Base-by-base conservation (phyloP, 2,113 vertebrate species). In the Deroptyus accipitrinus region DNA sequence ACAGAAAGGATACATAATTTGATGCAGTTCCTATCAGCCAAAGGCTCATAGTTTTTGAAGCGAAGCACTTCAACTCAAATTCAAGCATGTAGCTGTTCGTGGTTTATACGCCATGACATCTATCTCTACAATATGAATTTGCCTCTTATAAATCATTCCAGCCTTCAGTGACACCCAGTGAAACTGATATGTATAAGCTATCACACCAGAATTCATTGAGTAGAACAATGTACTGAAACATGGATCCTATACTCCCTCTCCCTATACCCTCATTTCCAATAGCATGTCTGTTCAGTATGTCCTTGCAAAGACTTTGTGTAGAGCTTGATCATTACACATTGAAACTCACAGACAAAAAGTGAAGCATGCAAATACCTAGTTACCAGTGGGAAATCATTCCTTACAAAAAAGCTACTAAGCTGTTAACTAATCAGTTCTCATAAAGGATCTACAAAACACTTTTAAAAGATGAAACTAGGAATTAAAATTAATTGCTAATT, bases 1-100 rank as follows among this genome's bases (percentile, higher is more conserved):
- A 23, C 37, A 57, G 57, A 79, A 76, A 66, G 35, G n/a, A 22
- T 59, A 28, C 28, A 41, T 63, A 57, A 51, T 61, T 51, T 72
- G 54, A 3, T 69, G n/a, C 12, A n/a, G 9, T 83, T 79, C 23
- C 41, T 92, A 4, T 62, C 44, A 57, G 54, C 35, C 48, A 82
- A 33, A 86, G 57, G 27, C 3, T 66, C 72, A 19, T 1, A 7
- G 9, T 10, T 90, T 88, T 73, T 83, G 63, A 76, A 88, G 48
- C 17, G 30, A 57, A 83, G 44, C 41, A 9, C 10, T 52, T 33
- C 28, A 62, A 13, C 14, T 14, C 20, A 39, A 33, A 25, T 62
- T 55, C 0, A 0, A 31, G 9, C 17, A 28, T 2, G 2, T 41
- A 9, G 2, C 0, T 52, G 33, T 80, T 73, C 72, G 35, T 86